A percentile compares a stretch with the other conserved stretches of the same genome.
These are phyloP conservation scores for Drosophila littoralis DNA, from an alignment of 1,140 invertebrate genomes.

Conservation along the genomic window DNA sequence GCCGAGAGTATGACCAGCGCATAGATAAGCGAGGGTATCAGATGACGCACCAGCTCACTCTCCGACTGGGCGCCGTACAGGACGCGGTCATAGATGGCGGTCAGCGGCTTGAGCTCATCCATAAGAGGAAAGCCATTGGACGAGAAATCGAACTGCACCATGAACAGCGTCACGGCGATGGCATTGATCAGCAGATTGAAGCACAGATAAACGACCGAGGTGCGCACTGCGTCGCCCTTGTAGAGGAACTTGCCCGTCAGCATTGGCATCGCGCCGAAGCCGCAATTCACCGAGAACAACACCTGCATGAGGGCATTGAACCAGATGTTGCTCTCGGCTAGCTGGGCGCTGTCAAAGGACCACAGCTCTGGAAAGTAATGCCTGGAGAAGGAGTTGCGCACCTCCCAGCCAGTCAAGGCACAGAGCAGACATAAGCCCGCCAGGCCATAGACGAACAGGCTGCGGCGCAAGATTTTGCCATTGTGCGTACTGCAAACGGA, in stretches of 20 bases:
- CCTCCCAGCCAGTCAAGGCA: conserved; percentile 78
- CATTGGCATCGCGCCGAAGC: conserved; percentile 78
- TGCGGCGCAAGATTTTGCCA: conserved; percentile 73
- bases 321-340: conserved; percentile 77
- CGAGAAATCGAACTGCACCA: conserved; percentile 80
- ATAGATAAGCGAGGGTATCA: conserved; percentile 75
- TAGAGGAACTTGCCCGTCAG: conserved; percentile 84
- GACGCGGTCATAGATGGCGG: conserved; percentile 78
- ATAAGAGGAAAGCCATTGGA: conserved; percentile 56
- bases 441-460: conserved; percentile 75
- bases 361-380: conserved; percentile 78
- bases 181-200: conserved; percentile 83
- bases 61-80: conserved; percentile 49
- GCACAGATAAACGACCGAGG: conserved; percentile 81
- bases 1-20: conserved; percentile 68
- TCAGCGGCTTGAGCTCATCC: conserved; percentile 80
- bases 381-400: conserved; percentile 69
- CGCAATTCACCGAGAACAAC: conserved; percentile 77
- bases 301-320: conserved; percentile 83
- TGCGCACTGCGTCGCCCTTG: conserved; percentile 83
- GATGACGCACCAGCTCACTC: conserved; percentile 49
- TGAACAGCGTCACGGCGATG: conserved; percentile 80
- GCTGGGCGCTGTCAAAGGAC: conserved; percentile 53
- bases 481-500: conserved; percentile 75
- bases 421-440: conserved; percentile 67